These are phyloP conservation scores for Hypolimnas misippus DNA, from an alignment of 2,888 invertebrate species.

Conservation along the genomic window DNA sequence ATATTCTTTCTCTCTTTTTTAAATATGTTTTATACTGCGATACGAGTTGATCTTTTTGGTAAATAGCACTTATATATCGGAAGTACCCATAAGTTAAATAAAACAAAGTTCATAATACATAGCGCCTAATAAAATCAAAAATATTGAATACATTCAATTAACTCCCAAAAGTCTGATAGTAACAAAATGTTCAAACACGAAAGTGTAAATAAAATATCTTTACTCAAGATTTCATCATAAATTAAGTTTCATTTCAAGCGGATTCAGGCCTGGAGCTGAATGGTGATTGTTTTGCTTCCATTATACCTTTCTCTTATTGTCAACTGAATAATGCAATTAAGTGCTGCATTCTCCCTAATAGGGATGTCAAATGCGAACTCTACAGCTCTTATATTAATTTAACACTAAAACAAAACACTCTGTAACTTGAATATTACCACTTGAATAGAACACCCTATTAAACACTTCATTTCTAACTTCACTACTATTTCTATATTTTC, in stretches of 20 bases:
- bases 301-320: constrained; percentile 24
- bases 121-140: too few relatives aligned
- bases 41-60: too few relatives aligned
- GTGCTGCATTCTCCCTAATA: constrained; percentile 23
- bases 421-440: too few relatives aligned
- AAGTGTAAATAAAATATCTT: not conserved
- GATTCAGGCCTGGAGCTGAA: constrained; percentile 4
- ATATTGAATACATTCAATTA: not conserved
- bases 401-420: not conserved
- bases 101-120: too few relatives aligned
- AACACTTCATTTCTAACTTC: too few relatives aligned
- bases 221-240: not conserved
- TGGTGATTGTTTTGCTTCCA: constrained; percentile 31
- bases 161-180: not conserved
- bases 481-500: too few relatives aligned
- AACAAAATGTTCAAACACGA: not conserved
- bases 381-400: not conserved
- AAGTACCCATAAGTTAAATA: too few relatives aligned
- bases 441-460: too few relatives aligned
- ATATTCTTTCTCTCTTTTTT: too few relatives aligned
- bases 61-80: too few relatives aligned
- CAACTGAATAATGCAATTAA: constrained; percentile 32
- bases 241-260: constrained; percentile 13
- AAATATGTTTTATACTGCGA: too few relatives aligned
- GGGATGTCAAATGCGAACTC: constrained; percentile 16